Evolutionary conservation across 2,797 vertebrate genomes (phyloP), one percentile per base, ranked within the genome.

Genomic region (Melopsittacus undulatus): DNA sequence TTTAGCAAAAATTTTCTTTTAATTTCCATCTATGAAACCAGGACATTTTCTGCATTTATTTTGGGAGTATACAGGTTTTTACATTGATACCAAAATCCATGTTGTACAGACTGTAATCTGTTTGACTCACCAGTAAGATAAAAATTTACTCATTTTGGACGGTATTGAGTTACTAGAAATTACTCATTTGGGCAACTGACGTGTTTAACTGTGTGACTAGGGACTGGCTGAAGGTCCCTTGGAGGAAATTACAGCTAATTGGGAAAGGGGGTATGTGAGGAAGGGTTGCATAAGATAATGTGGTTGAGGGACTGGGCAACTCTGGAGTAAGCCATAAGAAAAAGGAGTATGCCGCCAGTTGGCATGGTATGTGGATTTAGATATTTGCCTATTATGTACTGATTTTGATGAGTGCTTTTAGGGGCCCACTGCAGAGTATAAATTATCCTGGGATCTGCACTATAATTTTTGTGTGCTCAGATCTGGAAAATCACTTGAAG

Each of bases 301-400:
- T 0, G 0, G 7, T 43, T 80, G 36, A 59, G 54, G 63, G 24
- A 38, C 63, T 49, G 54, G 63, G 64, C 76, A 91, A 9, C 45
- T 36, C 46, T n/a, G 46, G 42, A 45, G 9, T 40, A 46, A 43
- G 27, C 26, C 5, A 1, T 38, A 46, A 46, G 42, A n/a, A 76
- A 83, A 84, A 73, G 16, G 56, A 66, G 36, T 11, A 40, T 24
- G 20, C 27, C 42, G 57, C n/a, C 23, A 52, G 42, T 40, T 48
- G 54, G 51, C 38, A 45, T 7, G 17, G 15, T 30, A 11, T 22
- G 20, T 8, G 13, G 32, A 51, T 77, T 77, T 64, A 80, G 74
- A 42, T 22, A 30, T 72, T 61, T 0, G 1, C 13, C 14, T 75
- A 3, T 49, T 32, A 5, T 27, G 11, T 67, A 38, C n/a, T 63